Evolutionary conservation across 92 coral and sea anemone genomes (phyloP).

Genomic region (Pocillopora grandis): DNA sequence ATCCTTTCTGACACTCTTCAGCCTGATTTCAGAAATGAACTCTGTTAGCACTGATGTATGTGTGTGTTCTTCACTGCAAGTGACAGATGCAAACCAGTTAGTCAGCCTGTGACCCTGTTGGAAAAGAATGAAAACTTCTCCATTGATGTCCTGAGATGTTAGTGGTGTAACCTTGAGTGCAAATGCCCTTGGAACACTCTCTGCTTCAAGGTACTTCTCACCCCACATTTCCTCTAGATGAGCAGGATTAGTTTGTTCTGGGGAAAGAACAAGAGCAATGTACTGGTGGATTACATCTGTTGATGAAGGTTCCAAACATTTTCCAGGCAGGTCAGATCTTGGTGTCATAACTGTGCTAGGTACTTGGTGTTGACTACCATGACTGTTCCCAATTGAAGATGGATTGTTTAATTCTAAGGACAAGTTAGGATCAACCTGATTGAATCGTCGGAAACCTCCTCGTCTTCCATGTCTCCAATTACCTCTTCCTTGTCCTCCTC

Average conservation of each 20-base stretch:
- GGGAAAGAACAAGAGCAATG: slow-evolving; percentile 6
- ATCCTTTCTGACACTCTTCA: background rate
- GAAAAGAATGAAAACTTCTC: slow-evolving; percentile 22
- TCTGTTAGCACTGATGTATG: slow-evolving; percentile 6
- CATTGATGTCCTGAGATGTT: background rate
- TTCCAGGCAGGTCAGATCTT: background rate
- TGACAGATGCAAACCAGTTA: background rate
- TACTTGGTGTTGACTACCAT: background rate
- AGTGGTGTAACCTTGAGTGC: slow-evolving; percentile 33
- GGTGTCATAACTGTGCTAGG: background rate
- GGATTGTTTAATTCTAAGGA: background rate
- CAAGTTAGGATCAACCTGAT: background rate
- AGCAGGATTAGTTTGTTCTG: slow-evolving; percentile 31
- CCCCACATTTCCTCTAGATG: slow-evolving; percentile 55
- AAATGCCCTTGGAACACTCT: slow-evolving; percentile 58
- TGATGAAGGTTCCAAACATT: background rate
- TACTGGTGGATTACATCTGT: background rate
- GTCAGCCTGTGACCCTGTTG: background rate
- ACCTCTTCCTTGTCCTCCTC: background rate
- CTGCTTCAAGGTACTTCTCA: slow-evolving; percentile 51
- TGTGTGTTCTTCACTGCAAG: background rate
- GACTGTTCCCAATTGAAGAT: background rate
- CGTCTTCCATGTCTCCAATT: background rate
- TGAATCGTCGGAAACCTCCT: background rate
- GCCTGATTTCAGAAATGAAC: slow-evolving; percentile 25